Conservation (phyloP, 1,140 invertebrate species). For the Drosophila subobscura region DNA sequence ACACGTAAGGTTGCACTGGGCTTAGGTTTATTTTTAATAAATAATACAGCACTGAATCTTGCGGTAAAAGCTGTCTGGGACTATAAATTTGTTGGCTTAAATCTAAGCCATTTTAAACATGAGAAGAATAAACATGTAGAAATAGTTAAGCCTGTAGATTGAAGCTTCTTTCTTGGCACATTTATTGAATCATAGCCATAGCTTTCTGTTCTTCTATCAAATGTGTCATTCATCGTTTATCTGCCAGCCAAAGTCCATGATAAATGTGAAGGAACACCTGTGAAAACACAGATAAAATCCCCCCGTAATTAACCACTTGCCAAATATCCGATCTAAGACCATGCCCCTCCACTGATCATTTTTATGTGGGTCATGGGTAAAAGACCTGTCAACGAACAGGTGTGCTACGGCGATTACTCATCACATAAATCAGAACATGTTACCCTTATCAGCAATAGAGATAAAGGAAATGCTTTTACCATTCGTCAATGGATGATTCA, state of each 20-base stretch:
- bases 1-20: too few relatives aligned
- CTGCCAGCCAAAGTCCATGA: background rate
- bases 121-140: too few relatives aligned
- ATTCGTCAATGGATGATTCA: slow-evolving; percentile 21
- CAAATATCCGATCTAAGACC: background rate
- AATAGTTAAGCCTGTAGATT: too few relatives aligned
- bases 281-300: background rate
- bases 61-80: too few relatives aligned
- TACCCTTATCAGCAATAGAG: slow-evolving; percentile 19
- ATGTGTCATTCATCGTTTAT: too few relatives aligned
- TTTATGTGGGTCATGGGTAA: slow-evolving; percentile 11
- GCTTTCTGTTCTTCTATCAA: too few relatives aligned
- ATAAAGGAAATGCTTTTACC: slow-evolving; percentile 9
- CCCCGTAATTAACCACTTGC: background rate
- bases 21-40: too few relatives aligned
- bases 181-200: too few relatives aligned
- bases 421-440: slow-evolving; percentile 32
- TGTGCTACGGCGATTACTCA: slow-evolving; percentile 32
- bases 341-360: slow-evolving; percentile 20
- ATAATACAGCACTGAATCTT: too few relatives aligned
- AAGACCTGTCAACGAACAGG: slow-evolving; percentile 15
- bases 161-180: too few relatives aligned
- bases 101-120: too few relatives aligned
- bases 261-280: slow-evolving; percentile 9
- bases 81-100: too few relatives aligned